Base-by-base conservation (phyloP, 2,797 vertebrate species). In the Sorex maritimensis region DNA sequence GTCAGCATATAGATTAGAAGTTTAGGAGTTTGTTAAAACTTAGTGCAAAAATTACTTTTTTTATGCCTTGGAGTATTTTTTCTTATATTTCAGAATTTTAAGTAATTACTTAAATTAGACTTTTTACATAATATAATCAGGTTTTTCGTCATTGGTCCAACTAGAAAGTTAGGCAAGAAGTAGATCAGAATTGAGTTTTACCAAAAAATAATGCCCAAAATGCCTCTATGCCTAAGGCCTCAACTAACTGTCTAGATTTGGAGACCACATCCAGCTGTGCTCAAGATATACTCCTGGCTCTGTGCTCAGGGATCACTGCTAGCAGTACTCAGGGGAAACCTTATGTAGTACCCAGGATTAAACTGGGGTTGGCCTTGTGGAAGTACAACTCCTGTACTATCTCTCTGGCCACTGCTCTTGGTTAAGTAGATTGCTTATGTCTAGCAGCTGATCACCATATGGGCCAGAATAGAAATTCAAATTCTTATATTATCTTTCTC, bases 51-150 rank as follows among this genome's bases (percentile, higher is more conserved):
- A 83, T 79, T 49, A 82, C 38, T 90, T 89, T 65, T 84, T 91
- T 92, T 75, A 78, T 52, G 71, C 69, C 81, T 72, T 38, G 61
- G 74, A 86, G 84, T 86, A 28, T 67, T 73, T 73, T 89, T 75
- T 93, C 12, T 41, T 86, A 28, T 78, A 78, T 89, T 93, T 95
- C 78, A 68, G 94, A 78, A 87, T 78, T 93, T 96, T 95, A 93
- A 94, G 80, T 94, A 95, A 86, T 74, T 88, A 46, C 88, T 87
- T 84, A 87, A 87, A 92, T 89, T 75, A 94, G 80, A 92, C 82
- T 34, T 85, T 96, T 95, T 95, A 94, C 34, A 74, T 91, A 96
- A 95, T 92, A 81, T 46, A 81, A 38, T 92, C 71, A 89, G 79
- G 86, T 94, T 11, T 61, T 14, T 61, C 67, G 75, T 80, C 72